Percentiles rank a stretch among this genome's conserved stretches.
phyloP scores from a whole-genome alignment of 2,888 invertebrate genomes.

The Eristalis pertinax region DNA sequence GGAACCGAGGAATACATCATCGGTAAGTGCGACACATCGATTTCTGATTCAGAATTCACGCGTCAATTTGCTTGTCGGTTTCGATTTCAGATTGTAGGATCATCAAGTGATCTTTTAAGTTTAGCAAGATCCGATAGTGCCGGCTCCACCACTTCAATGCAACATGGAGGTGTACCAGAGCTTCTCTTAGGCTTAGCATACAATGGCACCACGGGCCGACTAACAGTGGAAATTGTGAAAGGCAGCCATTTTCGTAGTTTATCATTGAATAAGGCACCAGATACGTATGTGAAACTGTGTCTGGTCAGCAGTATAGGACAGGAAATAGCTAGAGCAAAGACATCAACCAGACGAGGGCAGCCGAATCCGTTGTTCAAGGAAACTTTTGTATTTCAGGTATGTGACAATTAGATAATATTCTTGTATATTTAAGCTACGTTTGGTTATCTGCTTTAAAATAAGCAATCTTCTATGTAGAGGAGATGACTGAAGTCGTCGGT shows the following conservation, averaged over 20 bases:
- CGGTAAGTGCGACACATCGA: slow-evolving; percentile 78
- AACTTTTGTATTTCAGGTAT: slow-evolving; percentile 96
- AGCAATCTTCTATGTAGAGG: too few species aligned
- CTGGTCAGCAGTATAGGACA: slow-evolving; percentile 95
- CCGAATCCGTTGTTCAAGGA: slow-evolving; percentile 98
- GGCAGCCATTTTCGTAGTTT: slow-evolving; percentile 88
- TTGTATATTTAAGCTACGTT: too few species aligned
- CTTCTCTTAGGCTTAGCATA: slow-evolving; percentile 94
- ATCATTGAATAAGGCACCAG: slow-evolving; percentile 91
- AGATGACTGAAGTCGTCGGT: too few species aligned
- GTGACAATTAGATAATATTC: slow-evolving; percentile 32
- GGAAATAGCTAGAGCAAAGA: slow-evolving; percentile 96
- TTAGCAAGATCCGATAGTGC: slow-evolving; percentile 96
- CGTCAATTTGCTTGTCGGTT: neutral
- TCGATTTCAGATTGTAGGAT: slow-evolving; percentile 82
- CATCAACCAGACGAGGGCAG: slow-evolving; percentile 94
- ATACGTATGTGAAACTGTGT: slow-evolving; percentile 96
- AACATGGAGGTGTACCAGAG: slow-evolving; percentile 95
- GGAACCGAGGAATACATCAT: slow-evolving; percentile 86
- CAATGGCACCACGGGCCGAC: slow-evolving; percentile 95
- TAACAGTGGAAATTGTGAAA: slow-evolving; percentile 92
- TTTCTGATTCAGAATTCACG: neutral
- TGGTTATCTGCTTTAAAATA: too few species aligned
- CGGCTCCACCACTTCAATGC: slow-evolving; percentile 95
- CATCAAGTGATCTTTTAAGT: slow-evolving; percentile 86